A percentile compares a stretch with the other conserved stretches of the same genome.
Evolutionary conservation across 2,888 invertebrate species (phyloP).

Genomic region (Muschampia plurimacula): DNA sequence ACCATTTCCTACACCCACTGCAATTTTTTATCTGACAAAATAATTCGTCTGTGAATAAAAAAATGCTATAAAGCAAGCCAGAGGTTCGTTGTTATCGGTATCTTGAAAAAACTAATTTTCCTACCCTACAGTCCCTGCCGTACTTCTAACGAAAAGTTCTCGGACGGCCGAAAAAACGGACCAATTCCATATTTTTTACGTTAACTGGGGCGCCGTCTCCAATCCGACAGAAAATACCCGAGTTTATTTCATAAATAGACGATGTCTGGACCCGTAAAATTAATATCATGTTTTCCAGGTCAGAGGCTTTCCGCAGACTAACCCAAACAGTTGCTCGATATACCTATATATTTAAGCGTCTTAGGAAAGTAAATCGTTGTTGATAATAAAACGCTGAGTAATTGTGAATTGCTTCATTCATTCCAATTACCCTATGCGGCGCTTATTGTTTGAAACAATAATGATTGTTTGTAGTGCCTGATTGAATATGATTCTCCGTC

Average conservation of each 20-base stretch:
- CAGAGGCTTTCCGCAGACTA: slow-evolving; percentile 28
- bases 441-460: slow-evolving; percentile 14
- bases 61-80: neutral
- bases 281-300: slow-evolving; percentile 37
- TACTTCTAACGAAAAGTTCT: slow-evolving; percentile 27
- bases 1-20: neutral
- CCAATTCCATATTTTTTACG: slow-evolving; percentile 29
- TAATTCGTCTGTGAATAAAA: neutral
- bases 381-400: slow-evolving; percentile 19
- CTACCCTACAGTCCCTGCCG: neutral
- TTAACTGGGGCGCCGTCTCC: slow-evolving; percentile 16
- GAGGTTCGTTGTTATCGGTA: neutral
- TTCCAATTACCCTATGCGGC: slow-evolving; percentile 12
- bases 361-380: slow-evolving; percentile 18
- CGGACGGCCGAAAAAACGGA: slow-evolving; percentile 14
- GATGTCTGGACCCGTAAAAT: slow-evolving; percentile 34
- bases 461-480: slow-evolving; percentile 5
- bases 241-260: slow-evolving; percentile 33
- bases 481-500: slow-evolving; percentile 11
- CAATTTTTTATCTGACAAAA: neutral
- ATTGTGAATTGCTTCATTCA: slow-evolving; percentile 20
- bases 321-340: slow-evolving; percentile 26
- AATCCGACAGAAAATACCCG: slow-evolving; percentile 23
- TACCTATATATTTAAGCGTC: slow-evolving; percentile 12
- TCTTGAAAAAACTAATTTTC: slow-evolving; percentile 28